These are phyloP conservation scores for Nesospiza acunhae DNA, from an alignment of 2,113 vertebrate genomes.

Conservation along the genomic window DNA sequence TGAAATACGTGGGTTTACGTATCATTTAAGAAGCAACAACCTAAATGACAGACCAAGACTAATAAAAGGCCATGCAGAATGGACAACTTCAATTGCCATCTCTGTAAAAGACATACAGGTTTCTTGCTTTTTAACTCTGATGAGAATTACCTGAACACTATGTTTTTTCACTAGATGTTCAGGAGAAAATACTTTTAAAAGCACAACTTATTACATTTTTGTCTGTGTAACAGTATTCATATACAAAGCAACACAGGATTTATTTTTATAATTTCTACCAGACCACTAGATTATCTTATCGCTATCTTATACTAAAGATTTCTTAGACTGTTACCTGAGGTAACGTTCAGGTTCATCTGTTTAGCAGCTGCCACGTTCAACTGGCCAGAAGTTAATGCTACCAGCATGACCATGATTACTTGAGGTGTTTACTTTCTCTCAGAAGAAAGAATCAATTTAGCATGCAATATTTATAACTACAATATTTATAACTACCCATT, in stretches of 20 bases:
- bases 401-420: neutral
- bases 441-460: neutral
- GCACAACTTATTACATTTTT: neutral
- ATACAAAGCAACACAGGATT: neutral
- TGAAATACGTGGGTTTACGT: fast-evolving
- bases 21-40: neutral
- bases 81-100: neutral
- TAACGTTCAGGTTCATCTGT: neutral
- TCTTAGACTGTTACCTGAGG: neutral
- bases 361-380: neutral
- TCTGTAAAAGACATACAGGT: fast-evolving
- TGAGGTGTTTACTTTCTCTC: neutral
- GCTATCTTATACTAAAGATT: neutral
- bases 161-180: neutral
- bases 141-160: neutral
- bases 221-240: neutral
- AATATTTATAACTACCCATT: neutral
- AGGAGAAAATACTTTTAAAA: neutral
- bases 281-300: neutral
- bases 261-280: neutral
- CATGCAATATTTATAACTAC: too few species aligned
- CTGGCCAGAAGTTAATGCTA: neutral
- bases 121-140: neutral
- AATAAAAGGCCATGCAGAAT: neutral
- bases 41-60: neutral